Evolutionary conservation across 2,888 invertebrate genomes (phyloP).

Genomic region (Hydropsyche betteni): DNA sequence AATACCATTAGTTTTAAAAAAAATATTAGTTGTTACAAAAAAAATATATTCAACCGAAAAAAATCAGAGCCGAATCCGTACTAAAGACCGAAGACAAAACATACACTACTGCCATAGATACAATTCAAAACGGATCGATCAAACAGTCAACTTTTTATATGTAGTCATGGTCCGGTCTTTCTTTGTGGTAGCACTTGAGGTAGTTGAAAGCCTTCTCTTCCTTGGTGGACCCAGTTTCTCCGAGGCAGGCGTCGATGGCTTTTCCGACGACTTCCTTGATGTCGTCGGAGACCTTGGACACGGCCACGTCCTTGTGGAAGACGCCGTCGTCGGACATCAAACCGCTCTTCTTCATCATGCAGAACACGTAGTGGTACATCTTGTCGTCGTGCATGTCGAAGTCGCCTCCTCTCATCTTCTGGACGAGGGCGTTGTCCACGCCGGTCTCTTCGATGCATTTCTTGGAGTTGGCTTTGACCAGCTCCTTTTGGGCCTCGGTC

Average conservation of each 20-base stretch:
- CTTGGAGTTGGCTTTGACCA: constrained; percentile 61
- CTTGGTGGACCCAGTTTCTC: constrained; percentile 37
- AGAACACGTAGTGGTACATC: constrained; percentile 53
- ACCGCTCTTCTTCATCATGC: constrained; percentile 50
- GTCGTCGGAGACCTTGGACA: constrained; percentile 42
- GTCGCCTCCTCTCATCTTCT: constrained; percentile 62
- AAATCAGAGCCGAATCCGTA: background rate
- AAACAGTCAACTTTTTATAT: constrained; percentile 29
- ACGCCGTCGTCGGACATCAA: constrained; percentile 48
- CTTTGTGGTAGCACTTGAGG: constrained; percentile 47
- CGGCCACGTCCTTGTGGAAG: constrained; percentile 48
- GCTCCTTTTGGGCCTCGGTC: constrained; percentile 64
- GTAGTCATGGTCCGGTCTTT: constrained; percentile 44
- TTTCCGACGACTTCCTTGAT: constrained; percentile 37
- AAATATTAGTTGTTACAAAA: too few species aligned
- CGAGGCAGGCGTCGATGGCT: constrained; percentile 45
- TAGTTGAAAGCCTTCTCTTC: constrained; percentile 42
- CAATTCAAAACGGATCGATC: background rate
- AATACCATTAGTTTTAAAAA: too few species aligned
- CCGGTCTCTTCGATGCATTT: constrained; percentile 62
- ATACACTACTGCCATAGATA: background rate
- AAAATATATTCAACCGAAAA: too few species aligned
- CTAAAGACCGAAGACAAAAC: background rate
- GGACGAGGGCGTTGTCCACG: constrained; percentile 60
- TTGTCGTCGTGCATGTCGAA: constrained; percentile 58